Percentiles rank a stretch among this genome's conserved stretches.
These are phyloP conservation scores for Halictus rubicundus DNA, from an alignment of 1,140 invertebrate species.

Conservation along the genomic window DNA sequence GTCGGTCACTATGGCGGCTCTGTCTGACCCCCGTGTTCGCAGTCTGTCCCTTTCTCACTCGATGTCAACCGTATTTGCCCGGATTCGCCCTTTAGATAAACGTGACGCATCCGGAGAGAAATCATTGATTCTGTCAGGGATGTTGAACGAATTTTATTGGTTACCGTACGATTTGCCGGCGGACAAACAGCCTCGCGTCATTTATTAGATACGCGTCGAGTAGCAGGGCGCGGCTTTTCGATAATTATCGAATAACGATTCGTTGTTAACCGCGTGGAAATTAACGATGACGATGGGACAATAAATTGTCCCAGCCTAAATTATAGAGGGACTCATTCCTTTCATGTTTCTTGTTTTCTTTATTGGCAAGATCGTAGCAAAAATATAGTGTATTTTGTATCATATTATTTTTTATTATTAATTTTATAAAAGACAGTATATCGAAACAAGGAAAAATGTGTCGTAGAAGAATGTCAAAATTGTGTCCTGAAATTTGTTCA, in stretches of 20 bases:
- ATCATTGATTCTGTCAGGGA: constrained; percentile 51
- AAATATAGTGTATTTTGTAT: too few species aligned
- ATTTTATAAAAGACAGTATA: too few species aligned
- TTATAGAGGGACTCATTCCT: too few species aligned
- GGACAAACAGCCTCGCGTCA: neutral
- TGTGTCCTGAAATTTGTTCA: too few species aligned
- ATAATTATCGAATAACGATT: neutral
- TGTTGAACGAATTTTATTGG: constrained; percentile 39
- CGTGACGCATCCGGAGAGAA: constrained; percentile 52
- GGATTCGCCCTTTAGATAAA: constrained; percentile 61
- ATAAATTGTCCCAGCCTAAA: too few species aligned
- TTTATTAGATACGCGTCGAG: neutral
- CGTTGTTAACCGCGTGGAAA: neutral
- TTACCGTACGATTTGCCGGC: neutral
- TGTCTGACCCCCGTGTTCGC: neutral
- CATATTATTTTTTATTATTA: too few species aligned
- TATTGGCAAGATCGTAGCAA: too few species aligned
- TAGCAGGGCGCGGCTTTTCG: neutral
- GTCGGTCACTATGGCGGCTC: neutral
- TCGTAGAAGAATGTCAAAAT: too few species aligned
- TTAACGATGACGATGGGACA: too few species aligned
- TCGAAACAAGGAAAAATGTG: too few species aligned
- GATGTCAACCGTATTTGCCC: constrained; percentile 52
- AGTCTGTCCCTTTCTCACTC: neutral
- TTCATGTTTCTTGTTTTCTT: too few species aligned